Evolutionary conservation across 2,888 invertebrate genomes (phyloP), one percentile per base, ranked within the genome.

Genomic region (Scaeva pyrastri): DNA sequence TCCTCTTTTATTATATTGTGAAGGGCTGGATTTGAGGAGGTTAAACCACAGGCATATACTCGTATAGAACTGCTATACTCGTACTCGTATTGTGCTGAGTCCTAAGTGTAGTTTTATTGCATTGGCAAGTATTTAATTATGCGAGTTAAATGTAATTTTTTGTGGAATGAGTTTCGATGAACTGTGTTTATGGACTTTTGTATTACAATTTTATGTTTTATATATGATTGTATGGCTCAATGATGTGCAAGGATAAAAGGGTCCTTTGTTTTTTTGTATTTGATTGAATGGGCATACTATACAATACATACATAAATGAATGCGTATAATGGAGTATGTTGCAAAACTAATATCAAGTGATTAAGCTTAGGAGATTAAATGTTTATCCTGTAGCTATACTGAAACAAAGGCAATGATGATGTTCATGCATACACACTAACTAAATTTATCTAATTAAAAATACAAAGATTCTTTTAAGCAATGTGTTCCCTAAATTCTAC

Each of bases 81-180:
- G n/a, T n/a, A n/a, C n/a, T n/a, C n/a, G n/a, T 16, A n/a, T 19
- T 50, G 50, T 12, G 39, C 41, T 21, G 50, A 23, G n/a, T n/a
- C n/a, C n/a, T 2, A 62, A 19, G 66, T 43, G 52, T 72, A 52
- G 31, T 68, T 72, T 72, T 58, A 60, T 80, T 68, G 76, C 80
- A 68, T 52, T 72, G 72, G 70, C 76, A 66, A 73, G 72, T 85
- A 80, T 80, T 85, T 85, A 85, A 85, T 85, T 85, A 85, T 80
- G 62, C 76, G 80, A 76, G 56, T 85, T 80, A 76, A 85, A 85
- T 85, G 76, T n/a, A 76, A 5, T 64, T 68, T 73, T 23, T 76
- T 80, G 56, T 76, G 41, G 56, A 80, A 62, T 80, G 80, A 62
- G 66, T 26, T 68, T 70, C 73, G 68, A 85, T 85, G 76, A 77